Base-by-base conservation (phyloP, 2,797 vertebrate genomes). In the Syngnathus rostellatus region DNA sequence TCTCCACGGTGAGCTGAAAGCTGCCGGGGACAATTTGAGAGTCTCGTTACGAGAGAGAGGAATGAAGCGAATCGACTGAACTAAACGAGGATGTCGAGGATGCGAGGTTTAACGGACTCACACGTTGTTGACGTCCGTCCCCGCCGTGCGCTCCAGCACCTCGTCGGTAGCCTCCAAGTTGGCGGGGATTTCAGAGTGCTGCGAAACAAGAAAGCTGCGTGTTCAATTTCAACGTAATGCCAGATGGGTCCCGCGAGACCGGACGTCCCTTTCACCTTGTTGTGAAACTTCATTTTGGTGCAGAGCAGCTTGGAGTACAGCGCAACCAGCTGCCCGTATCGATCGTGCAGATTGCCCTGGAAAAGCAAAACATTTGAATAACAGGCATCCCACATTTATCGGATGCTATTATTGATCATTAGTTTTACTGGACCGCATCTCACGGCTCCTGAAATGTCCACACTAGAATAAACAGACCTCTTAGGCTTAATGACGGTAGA, bases 1-100 rank as follows among this genome's bases (percentile, higher is more conserved):
- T 92, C 90, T 98, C 95, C 3, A 98, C 94, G 0, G 95, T 95
- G 79, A 98, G 94, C 92, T 99, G 97, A 88, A 99, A 99, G 83
- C 97, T 99, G 81, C 72, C 66, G 77, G 73, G 74, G 64, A 78
- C 82, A 86, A 86, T 71, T 37, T 60, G 77, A 87, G 78, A 85
- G 72, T 70, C 62, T 64, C 0, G 40, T 23, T 23, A 48, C 85
- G 70, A 86, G 57, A 80, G 39, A 74, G 62, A 74, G 14, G 62
- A 70, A 17, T 21, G 38, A 43, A 37, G 37, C 9, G 40, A 38
- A 38, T 39, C 57, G 17, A 31, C 23, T 6, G 2, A 59, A 14
- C 25, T 19, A 37, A 59, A 39, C 2, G 25, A 25, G 25, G 25
- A 25, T 17, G 8, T 14, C 14, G 9, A 61, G 12, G 25, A 25